Evolutionary conservation across 1,140 invertebrate species (phyloP), one percentile per base, ranked within the genome.

Genomic region (Conopomorpha cramerella): DNA sequence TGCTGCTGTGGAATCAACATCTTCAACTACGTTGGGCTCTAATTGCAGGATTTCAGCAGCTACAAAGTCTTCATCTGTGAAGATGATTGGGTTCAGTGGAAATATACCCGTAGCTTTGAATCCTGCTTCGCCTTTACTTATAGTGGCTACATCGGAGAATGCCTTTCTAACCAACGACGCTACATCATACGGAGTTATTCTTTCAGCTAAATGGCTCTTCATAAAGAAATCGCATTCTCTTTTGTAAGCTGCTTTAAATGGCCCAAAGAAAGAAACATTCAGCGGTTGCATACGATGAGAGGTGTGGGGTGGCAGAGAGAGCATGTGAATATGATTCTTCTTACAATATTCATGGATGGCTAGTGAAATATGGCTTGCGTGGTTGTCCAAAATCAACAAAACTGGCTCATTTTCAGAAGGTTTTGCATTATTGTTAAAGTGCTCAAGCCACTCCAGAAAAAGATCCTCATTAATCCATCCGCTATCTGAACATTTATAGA

Each of bases 271-370:
- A 34, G 48, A 36, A 10, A 67, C 49, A 48, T 81, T 77, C 2
- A 82, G 43, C 8, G 79, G 78, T 39, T 81, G 78, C 34, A 81
- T 49, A 45, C 64, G 68, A 49, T 79, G 61, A 23, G 49, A 56
- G 16, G 50, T 63, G 39, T 80, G 77, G 23, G 78, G 73, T 38
- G 77, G 73, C 30, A 81, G 52, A 32, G 73, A 67, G 3, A 81
- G 43, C 38, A 71, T 51, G 36, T 44, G 41, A 8, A 78, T 52
- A n/a, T 54, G 43, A 41, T 72, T 62, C 23, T 51, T 34, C 32
- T 55, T 62, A 19, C 57, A 65, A 49, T 41, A 63, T 41, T 62
- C 47, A 19, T 46, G 47, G 38, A 49, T 49, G 3, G 49, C 36
- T 10, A 62, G 51, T 19, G 56, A 66, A 41, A 61, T 33, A 38